Base-by-base conservation (phyloP, 1,140 invertebrate genomes). In the Laodelphax striatellus region DNA sequence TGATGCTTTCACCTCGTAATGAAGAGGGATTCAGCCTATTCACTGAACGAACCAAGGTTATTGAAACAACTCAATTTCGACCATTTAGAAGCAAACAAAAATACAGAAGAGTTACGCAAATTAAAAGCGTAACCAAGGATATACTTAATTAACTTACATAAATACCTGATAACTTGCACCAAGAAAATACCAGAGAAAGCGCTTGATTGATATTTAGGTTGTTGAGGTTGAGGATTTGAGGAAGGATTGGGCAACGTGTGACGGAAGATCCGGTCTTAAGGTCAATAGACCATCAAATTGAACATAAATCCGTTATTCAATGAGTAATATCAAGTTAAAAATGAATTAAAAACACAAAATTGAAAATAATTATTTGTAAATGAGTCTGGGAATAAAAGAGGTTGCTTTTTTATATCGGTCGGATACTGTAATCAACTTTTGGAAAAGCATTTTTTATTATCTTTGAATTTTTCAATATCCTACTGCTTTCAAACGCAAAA, bases 81-180 rank as follows among this genome's bases (percentile, higher is more conserved):
- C 5, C 1, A 17, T 16, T 17, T 19, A 8, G 46, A 50, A 11
- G 34, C 34, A 38, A 38, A 38, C 34, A 13, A 38, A 38, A 38
- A 38, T 38, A 17, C 46, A 50, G 16, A 17, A 50, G 2, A 13
- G 21, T 17, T 50, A 22, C 16, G 21, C 46, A 22, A 10, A 50
- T 19, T 50, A 8, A 17, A 17, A 9, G 21, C 16, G 21, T 50
- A 19, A 50, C 19, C 14, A 46, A 42, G 17, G 57, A 46, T 56
- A 52, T 60, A 21, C 24, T 38, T 11, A 53, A 61, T 52, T 19
- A 42, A 64, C 63, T 64, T 64, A 64, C 63, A 60, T 57, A 63
- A 54, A 64, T 62, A 64, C 65, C 63, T 66, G 56, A 64, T 66
- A 64, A 62, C 65, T 63, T 63, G 61, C 63, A 64, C 61, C 61